Base-by-base conservation (phyloP, 1,140 invertebrate genomes). In the Sycophaga agraensis region DNA sequence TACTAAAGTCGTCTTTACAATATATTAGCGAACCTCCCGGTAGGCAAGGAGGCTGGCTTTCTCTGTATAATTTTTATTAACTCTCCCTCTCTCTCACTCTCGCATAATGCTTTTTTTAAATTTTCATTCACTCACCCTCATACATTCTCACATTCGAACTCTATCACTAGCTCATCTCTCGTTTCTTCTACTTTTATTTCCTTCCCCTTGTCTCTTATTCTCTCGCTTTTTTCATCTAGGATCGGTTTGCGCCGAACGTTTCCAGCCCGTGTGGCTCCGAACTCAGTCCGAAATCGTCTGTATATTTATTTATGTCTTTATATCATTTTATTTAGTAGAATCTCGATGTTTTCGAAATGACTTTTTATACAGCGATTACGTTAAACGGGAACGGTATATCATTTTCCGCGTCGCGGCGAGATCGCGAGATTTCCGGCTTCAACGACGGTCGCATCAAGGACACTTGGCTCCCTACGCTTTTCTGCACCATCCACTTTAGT, bases 401-500 rank as follows among this genome's bases (percentile, higher is more conserved):
- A 14, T 51, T 63, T 63, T 63, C 54, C 53, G 60, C 46, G 48
- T 63, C 54, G 54, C 40, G 64, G 63, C 77, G 77, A 80, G 78
- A 80, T 80, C 78, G 76, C 73, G 78, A 79, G 75, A 78, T 80
- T 74, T 78, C 76, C 79, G 77, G 79, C 76, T 79, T 76, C 73
- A 79, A 81, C 79, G 79, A 79, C 77, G 79, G 79, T 78, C 77
- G 79, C 78, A 81, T 80, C 77, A 81, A 81, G 77, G 79, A 81
- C 79, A 81, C 79, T 80, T 81, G 79, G 76, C 79, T 80, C 79
- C 78, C 78, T 77, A 79, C 75, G 76, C 75, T 77, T 73, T 76
- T 76, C 75, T 73, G 74, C 72, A 79, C 73, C 73, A 73, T 79
- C 72, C 74, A 73, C 72, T 72, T 77, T 76, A 72, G 69, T 74